Evolutionary conservation across 2,113 vertebrate species (phyloP).

Genomic region (Coturnix japonica): DNA sequence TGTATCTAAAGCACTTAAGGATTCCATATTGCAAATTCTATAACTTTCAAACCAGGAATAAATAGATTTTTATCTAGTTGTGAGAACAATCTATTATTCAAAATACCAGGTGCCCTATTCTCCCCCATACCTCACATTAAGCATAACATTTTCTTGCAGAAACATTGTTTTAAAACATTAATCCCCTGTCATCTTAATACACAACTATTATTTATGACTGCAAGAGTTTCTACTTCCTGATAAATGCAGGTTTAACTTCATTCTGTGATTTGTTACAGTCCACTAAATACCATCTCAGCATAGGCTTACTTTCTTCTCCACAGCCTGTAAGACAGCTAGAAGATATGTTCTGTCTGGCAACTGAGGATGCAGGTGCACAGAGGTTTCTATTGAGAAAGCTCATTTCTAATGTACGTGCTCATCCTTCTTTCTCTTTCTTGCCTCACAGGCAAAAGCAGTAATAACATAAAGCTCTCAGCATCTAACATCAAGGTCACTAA

Average conservation of each 20-base stretch:
- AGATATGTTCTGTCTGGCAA: background rate
- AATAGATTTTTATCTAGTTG: background rate
- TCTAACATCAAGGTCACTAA: background rate
- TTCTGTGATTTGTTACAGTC: background rate
- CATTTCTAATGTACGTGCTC: background rate
- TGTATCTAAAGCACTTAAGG: constrained; percentile 31
- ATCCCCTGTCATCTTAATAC: constrained; percentile 9
- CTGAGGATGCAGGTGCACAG: background rate
- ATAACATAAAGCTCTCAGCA: constrained; percentile 5
- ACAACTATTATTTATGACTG: background rate
- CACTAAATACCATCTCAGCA: background rate
- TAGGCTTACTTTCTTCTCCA: background rate
- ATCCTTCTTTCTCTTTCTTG: background rate
- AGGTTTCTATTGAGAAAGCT: background rate
- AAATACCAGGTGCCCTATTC: background rate
- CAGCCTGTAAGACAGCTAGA: background rate
- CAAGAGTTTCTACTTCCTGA: constrained; percentile 18
- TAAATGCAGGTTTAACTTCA: background rate
- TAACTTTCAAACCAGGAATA: constrained; percentile 44
- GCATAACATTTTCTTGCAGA: constrained; percentile 1
- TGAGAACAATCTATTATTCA: background rate
- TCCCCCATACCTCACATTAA: background rate
- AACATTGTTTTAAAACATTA: constrained; percentile 16
- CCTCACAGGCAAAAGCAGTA: background rate
- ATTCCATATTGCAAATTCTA: background rate